Conservation (phyloP, 2,797 vertebrate genomes). For the Astyanax mexicanus region DNA sequence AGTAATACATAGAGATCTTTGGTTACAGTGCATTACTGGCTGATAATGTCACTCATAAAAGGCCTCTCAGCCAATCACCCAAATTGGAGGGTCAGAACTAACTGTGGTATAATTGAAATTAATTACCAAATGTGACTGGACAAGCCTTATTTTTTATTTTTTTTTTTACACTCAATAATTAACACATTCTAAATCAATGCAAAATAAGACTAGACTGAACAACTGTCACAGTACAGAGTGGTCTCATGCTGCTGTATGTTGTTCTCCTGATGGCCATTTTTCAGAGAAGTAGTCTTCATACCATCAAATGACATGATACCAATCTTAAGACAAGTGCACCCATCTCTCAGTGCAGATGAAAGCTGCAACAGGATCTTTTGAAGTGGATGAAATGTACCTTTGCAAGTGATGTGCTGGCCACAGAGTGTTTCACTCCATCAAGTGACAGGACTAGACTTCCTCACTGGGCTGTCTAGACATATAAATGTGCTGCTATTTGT, state of each 20-base stretch:
- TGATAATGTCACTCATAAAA: too few relatives aligned
- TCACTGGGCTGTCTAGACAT: neutral
- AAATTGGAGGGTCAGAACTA: too few relatives aligned
- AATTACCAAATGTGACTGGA: too few relatives aligned
- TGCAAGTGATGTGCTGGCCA: neutral
- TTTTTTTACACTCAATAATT: too few relatives aligned
- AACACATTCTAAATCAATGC: too few relatives aligned
- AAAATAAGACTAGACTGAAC: too few relatives aligned
- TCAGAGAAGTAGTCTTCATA: neutral
- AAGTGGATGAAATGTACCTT: neutral
- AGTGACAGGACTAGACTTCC: neutral
- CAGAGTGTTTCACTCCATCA: neutral
- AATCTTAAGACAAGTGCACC: neutral
- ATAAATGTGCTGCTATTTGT: neutral
- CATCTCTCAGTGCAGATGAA: neutral
- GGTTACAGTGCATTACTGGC: too few relatives aligned
- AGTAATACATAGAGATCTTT: too few relatives aligned
- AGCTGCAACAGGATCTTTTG: neutral
- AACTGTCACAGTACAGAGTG: too few relatives aligned
- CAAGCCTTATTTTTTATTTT: too few relatives aligned
- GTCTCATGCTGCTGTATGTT: neutral
- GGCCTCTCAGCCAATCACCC: too few relatives aligned
- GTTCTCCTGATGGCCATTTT: neutral
- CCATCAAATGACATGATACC: neutral
- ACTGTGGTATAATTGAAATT: too few relatives aligned